phyloP scores from a whole-genome alignment of 2,797 vertebrate species.

The Scomberomorus guttatus region DNA sequence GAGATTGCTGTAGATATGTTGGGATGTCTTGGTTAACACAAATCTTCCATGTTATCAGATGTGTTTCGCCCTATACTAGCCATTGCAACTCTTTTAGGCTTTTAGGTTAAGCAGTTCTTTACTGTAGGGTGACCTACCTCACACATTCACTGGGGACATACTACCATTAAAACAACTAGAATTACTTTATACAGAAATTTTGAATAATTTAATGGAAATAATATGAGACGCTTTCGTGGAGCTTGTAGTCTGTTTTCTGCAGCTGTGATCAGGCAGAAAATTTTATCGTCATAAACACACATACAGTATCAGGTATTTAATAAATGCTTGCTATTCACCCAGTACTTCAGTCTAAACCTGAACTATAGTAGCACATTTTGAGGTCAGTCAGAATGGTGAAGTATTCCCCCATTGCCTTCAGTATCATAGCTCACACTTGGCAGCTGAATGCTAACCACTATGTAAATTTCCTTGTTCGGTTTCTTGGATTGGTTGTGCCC shows the following conservation, averaged over 20 bases:
- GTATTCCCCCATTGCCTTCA: slow-evolving; percentile 19
- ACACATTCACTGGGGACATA: not conserved
- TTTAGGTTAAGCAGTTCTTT: not conserved
- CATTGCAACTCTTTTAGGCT: not conserved
- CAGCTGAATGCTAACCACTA: slow-evolving; percentile 51
- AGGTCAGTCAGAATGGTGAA: slow-evolving; percentile 18
- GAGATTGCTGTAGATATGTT: not conserved
- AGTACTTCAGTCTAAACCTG: not conserved
- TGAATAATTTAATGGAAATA: not conserved
- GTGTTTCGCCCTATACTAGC: not conserved
- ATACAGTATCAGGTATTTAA: not conserved
- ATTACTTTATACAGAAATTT: not conserved
- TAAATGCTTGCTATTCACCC: not conserved
- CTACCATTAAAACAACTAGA: no score
- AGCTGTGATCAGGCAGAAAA: not conserved
- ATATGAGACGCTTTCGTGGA: not conserved
- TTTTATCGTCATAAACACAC: not conserved
- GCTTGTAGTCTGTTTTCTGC: not conserved
- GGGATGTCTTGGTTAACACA: not conserved
- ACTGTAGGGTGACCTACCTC: not conserved
- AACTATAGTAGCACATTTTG: slow-evolving; percentile 7
- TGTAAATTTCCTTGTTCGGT: slow-evolving; percentile 47
- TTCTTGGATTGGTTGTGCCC: slow-evolving; percentile 50
- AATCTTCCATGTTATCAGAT: not conserved
- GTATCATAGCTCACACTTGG: slow-evolving; percentile 41